Conservation (phyloP, 2,888 invertebrate genomes). For the Drosophila fulvimacula region DNA sequence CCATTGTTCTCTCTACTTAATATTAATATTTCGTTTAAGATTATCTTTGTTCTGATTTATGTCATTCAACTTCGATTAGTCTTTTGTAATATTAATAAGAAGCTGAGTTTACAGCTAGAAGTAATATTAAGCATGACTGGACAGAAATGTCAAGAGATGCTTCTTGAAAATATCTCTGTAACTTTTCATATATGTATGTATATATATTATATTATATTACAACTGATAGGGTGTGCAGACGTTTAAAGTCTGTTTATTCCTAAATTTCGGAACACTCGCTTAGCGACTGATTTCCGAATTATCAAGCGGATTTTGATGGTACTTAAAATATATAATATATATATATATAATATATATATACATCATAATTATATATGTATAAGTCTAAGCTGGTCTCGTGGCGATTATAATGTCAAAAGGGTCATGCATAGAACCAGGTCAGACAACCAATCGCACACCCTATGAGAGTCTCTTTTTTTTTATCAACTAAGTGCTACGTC, state of each 20-base stretch:
- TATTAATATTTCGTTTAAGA: background rate
- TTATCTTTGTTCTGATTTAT: slow-evolving; percentile 22
- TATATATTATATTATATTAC: background rate
- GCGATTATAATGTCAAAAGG: slow-evolving; percentile 50
- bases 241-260: background rate
- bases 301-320: slow-evolving; percentile 16
- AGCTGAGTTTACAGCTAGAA: background rate
- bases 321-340: background rate
- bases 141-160: slow-evolving; percentile 4
- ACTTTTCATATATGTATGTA: background rate
- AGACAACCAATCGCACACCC: background rate
- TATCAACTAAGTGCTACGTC: slow-evolving; percentile 2
- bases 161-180: background rate
- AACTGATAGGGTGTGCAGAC: slow-evolving; percentile 2
- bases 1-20: background rate
- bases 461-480: background rate
- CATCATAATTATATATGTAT: background rate
- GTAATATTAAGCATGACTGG: slow-evolving; percentile 26
- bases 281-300: slow-evolving; percentile 7
- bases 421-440: slow-evolving; percentile 33
- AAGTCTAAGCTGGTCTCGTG: background rate
- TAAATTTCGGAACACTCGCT: slow-evolving; percentile 8
- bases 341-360: background rate
- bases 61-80: slow-evolving; percentile 29
- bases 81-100: background rate